Conservation (phyloP, 1,140 invertebrate genomes). For the Geopemphigus sp. region DNA sequence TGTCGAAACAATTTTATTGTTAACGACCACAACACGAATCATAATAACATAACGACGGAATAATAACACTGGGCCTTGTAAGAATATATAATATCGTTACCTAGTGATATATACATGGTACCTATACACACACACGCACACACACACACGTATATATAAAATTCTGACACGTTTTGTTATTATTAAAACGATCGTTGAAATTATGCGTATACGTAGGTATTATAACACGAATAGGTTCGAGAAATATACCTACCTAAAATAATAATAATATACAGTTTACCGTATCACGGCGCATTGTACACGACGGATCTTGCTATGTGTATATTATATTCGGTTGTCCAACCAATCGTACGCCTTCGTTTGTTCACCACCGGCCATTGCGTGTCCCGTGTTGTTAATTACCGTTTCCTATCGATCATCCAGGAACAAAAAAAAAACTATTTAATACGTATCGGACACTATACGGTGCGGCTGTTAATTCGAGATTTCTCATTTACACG, state of each 20-base stretch:
- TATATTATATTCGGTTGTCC: background rate
- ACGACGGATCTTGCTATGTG: background rate
- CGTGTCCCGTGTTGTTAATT: conserved; percentile 11
- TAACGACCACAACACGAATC: too few relatives aligned
- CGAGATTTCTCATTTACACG: conserved; percentile 33
- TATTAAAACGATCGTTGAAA: conserved; percentile 5
- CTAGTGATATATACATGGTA: too few relatives aligned
- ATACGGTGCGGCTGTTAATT: background rate
- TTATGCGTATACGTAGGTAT: background rate
- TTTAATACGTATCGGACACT: conserved; percentile 12
- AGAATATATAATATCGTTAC: too few relatives aligned
- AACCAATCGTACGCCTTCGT: background rate
- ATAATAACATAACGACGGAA: too few relatives aligned
- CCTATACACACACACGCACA: too few relatives aligned
- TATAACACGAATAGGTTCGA: background rate
- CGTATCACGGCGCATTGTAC: too few relatives aligned
- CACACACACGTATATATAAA: background rate
- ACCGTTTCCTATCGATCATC: conserved; percentile 8
- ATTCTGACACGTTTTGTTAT: background rate
- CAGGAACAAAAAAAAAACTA: background rate
- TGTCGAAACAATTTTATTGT: too few relatives aligned
- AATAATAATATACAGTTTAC: background rate
- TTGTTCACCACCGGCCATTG: background rate
- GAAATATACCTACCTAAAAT: background rate
- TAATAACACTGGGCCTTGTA: too few relatives aligned